Percentiles rank a stretch among this genome's conserved stretches.
Conservation (phyloP, 2,797 vertebrate genomes). For the Melanotaenia maccullochi region DNA sequence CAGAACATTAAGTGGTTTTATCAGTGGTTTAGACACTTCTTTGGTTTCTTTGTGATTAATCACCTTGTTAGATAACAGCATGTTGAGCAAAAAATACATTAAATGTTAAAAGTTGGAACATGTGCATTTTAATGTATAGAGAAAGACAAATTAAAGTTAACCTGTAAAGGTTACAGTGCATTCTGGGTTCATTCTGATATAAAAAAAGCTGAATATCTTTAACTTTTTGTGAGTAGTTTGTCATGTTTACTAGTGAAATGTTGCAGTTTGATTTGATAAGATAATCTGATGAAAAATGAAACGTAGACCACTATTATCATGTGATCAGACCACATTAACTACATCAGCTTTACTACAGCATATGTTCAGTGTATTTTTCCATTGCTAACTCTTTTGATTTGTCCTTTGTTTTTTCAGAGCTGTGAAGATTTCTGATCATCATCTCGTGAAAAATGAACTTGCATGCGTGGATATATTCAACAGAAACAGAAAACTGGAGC, state of each 20-base stretch:
- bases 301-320: background rate
- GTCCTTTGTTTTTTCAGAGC: slow-evolving; percentile 72
- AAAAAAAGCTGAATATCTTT: no score
- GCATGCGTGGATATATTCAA: slow-evolving; percentile 67
- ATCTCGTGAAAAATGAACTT: slow-evolving; percentile 63
- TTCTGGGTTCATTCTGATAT: no score
- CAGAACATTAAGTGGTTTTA: no score
- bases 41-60: background rate
- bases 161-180: no score
- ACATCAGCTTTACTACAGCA: background rate
- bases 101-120: no score
- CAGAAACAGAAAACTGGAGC: slow-evolving; percentile 57
- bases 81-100: no score
- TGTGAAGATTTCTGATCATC: slow-evolving; percentile 57
- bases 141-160: no score
- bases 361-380: background rate
- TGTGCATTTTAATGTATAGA: no score
- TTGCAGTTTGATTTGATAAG: slow-evolving; percentile 1
- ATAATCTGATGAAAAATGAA: background rate
- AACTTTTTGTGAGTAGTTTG: background rate
- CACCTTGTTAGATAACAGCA: no score
- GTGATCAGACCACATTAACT: background rate
- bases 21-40: no score
- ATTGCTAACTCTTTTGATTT: slow-evolving; percentile 43
- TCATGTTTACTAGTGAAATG: background rate